Evolutionary conservation across 2,797 vertebrate genomes (phyloP), one percentile per base, ranked within the genome.

Genomic region (Threskiornis aethiopicus): DNA sequence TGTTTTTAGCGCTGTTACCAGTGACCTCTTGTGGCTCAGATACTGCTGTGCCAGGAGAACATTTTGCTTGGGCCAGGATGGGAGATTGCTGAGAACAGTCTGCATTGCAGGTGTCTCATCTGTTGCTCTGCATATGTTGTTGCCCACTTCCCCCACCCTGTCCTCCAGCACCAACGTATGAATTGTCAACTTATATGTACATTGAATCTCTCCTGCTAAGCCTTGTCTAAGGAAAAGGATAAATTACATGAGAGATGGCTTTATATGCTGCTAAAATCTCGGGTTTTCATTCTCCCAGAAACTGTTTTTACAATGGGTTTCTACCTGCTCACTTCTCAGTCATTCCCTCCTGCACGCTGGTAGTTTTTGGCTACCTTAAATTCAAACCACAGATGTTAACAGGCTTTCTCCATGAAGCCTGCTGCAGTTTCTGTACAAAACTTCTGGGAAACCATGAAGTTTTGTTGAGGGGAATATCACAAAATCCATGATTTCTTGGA

Each of bases 1-100:
- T 28, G 22, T 9, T 66, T 51, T 35, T 41, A 71, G 18, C 0
- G 5, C 37, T 75, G 71, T 41, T 78, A 65, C 55, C 65, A 75
- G 61, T 82, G 88, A 75, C 54, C 62, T 89, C 93, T 83, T 85
- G 79, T 79, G 79, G 70, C 26, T 62, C 61, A 67, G 42, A 62
- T 5, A 9, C 33, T 10, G 29, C 28, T 41, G 47, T 37, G 54
- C 46, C 5, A 0, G 21, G 8, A 49, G 33, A 49, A 8, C 16
- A 31, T 31, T 59, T 44, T 17, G 8, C 52, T 41, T 55, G 19
- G n/a, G 6, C 13, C 10, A 16, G 62, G 17, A 2, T 39, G 16
- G 31, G 8, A 79, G 33, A 19, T 2, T 21, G 64, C 6, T 0
- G 5, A 12, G 13, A 57, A 35, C 7, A 29, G 19, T 9, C 21